Conservation (phyloP, 2,797 vertebrate species). For the Lophotriccus pileatus region DNA sequence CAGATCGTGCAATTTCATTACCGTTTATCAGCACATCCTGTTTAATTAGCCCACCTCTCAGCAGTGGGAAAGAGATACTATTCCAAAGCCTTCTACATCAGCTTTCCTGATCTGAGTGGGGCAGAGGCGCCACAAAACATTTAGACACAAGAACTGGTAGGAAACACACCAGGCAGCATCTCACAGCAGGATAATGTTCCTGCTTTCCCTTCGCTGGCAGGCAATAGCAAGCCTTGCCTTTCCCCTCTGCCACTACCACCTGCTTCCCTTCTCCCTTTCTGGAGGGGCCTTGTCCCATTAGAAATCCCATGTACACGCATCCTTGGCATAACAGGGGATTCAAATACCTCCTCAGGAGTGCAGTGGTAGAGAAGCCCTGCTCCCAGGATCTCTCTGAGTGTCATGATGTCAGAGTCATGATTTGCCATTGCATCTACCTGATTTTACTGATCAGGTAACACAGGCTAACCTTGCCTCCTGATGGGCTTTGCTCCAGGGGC, state of each 20-base stretch:
- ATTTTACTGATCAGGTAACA: background rate
- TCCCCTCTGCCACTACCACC: background rate
- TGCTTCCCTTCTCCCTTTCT: background rate
- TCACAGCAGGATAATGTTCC: background rate
- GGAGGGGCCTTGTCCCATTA: too few species aligned
- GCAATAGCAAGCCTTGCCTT: background rate
- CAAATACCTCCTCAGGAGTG: background rate
- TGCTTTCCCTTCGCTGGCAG: background rate
- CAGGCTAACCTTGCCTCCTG: background rate
- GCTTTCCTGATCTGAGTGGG: rapidly evolving
- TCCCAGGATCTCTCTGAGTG: background rate
- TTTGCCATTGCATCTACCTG: background rate
- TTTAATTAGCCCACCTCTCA: background rate
- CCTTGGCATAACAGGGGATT: background rate
- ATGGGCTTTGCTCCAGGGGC: background rate
- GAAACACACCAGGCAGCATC: background rate
- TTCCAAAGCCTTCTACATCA: background rate
- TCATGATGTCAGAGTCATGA: rapidly evolving
- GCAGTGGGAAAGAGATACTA: background rate
- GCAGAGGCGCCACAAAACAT: background rate
- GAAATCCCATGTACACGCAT: background rate
- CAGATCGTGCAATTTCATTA: background rate
- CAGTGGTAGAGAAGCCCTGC: background rate
- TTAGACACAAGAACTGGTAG: background rate
- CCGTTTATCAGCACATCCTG: background rate